These are phyloP conservation scores for Crotophaga sulcirostris DNA, from an alignment of 2,113 vertebrate genomes.

Conservation along the genomic window DNA sequence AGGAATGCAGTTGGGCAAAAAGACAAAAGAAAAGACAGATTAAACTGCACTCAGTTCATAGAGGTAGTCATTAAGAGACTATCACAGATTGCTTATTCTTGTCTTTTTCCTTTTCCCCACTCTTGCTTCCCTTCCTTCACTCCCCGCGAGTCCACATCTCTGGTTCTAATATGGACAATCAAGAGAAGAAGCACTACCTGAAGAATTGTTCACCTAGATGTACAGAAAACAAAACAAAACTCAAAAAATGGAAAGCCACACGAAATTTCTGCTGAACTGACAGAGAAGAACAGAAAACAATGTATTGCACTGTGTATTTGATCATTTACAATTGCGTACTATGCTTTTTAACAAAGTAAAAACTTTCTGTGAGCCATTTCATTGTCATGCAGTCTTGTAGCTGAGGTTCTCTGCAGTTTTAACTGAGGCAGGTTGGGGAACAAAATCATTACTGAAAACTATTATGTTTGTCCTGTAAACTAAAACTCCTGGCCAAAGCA, in stretches of 20 bases:
- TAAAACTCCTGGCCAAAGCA: conserved; percentile 42
- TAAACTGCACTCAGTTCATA: neutral
- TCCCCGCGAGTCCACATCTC: neutral
- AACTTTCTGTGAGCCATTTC: neutral
- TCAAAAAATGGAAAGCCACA: neutral
- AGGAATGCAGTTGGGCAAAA: neutral
- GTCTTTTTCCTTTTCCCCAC: neutral
- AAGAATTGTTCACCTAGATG: neutral
- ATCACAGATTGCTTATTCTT: neutral
- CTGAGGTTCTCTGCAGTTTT: neutral
- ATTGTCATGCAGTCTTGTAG: neutral
- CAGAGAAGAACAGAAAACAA: neutral
- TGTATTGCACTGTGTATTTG: neutral
- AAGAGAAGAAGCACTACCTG: neutral
- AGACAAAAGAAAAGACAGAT: neutral
- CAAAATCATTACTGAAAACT: conserved; percentile 41
- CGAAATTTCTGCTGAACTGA: neutral
- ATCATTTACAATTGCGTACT: neutral
- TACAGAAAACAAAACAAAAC: neutral
- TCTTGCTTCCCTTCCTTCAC: neutral
- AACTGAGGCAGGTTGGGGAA: neutral
- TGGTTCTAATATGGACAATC: neutral
- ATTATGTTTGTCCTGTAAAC: conserved; percentile 28
- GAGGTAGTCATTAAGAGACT: neutral
- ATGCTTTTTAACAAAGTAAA: neutral